Conservation (phyloP, 2,888 invertebrate genomes). For the Gonocerus acuteangulatus region DNA sequence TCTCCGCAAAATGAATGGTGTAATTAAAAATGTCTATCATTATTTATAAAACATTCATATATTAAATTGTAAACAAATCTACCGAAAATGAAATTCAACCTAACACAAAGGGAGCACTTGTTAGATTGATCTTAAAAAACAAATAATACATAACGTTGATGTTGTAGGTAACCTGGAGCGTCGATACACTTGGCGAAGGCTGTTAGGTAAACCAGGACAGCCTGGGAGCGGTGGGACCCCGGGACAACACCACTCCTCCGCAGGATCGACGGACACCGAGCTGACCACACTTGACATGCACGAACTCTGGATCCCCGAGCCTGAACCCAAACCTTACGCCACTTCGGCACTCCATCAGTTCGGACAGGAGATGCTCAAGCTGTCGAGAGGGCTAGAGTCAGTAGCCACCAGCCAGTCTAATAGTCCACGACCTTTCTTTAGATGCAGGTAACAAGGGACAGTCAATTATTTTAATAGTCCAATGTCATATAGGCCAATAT, state of each 20-base stretch:
- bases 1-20: too few species aligned
- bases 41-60: too few species aligned
- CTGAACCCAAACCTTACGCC: conserved; percentile 62
- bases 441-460: not conserved
- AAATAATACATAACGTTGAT: too few species aligned
- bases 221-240: conserved; percentile 12
- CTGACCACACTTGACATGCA: conserved; percentile 74
- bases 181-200: conserved; percentile 68
- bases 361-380: conserved; percentile 77
- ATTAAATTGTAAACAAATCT: too few species aligned
- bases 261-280: conserved; percentile 69
- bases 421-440: conserved; percentile 10
- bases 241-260: conserved; percentile 28
- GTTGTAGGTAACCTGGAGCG: conserved; percentile 52
- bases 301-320: conserved; percentile 68
- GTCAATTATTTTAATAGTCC: too few species aligned
- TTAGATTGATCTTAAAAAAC: too few species aligned
- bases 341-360: conserved; percentile 80
- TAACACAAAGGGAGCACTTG: too few species aligned
- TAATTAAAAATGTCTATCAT: too few species aligned
- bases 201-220: conserved; percentile 46
- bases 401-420: conserved; percentile 34
- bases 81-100: too few species aligned
- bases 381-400: conserved; percentile 65
- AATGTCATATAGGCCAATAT: too few species aligned